Base-by-base conservation (phyloP, 2,888 invertebrate genomes). In the Diogma glabrata region DNA sequence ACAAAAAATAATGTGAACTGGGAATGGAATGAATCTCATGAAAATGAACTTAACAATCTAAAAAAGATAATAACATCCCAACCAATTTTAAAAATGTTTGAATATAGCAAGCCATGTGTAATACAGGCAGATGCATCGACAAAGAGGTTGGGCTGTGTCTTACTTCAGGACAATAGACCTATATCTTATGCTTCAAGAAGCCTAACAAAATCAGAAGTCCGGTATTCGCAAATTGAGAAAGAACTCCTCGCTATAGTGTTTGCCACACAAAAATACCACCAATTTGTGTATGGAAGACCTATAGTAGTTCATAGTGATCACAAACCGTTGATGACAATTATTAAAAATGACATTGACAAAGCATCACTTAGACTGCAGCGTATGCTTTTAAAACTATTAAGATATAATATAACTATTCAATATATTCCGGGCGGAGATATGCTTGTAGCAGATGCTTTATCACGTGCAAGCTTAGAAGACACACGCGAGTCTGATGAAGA, bases 401-500 rank as follows among this genome's bases (percentile, higher is more conserved):
- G 17, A 40, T 40, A 17, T 10, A 40, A 14, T 40, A 10, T 40
- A 16, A 40, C 4, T 33, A 14, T 7, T 9, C 4, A 33, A 7
- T 33, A 17, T 40, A 17, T 40, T 51, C 55, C 5, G 4, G 59
- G 56, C 9, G 58, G 48, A 36, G 28, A 56, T 0, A 54, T 57
- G 53, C 38, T 55, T 4, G 14, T 55, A 6, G 57, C n/a, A n/a
- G n/a, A n/a, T n/a, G n/a, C n/a, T n/a, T n/a, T n/a, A n/a, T n/a
- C n/a, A n/a, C n/a, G n/a, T n/a, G n/a, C n/a, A n/a, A n/a, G n/a
- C n/a, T n/a, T n/a, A n/a, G n/a, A n/a, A n/a, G n/a, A n/a, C n/a
- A n/a, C n/a, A n/a, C n/a, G n/a, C n/a, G n/a, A n/a, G n/a, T n/a
- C n/a, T n/a, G n/a, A n/a, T n/a, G n/a, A n/a, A n/a, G n/a, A n/a